Evolutionary conservation across 2,113 vertebrate genomes (phyloP).

Genomic region (Empidonax traillii): DNA sequence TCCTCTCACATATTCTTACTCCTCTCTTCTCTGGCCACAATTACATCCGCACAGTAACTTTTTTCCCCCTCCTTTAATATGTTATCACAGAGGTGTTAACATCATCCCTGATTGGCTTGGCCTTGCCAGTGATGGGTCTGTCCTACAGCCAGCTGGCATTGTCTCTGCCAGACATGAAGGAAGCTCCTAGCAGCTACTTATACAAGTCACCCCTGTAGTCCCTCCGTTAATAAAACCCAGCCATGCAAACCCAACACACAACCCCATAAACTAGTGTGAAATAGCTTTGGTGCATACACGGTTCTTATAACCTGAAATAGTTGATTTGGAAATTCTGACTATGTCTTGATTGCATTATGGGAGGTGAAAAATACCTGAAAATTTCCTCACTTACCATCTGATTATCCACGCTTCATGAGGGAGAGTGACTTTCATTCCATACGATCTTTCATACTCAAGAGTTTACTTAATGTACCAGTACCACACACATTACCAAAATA

Average conservation of each 20-base stretch:
- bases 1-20: not conserved
- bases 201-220: not conserved
- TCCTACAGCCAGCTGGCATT: not conserved
- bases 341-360: not conserved
- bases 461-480: not conserved
- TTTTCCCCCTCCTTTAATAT: not conserved
- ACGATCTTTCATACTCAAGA: not conserved
- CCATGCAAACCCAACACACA: not conserved
- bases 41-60: not conserved
- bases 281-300: not conserved
- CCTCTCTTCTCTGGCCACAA: not conserved
- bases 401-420: not conserved
- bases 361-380: not conserved
- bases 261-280: not conserved
- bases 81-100: not conserved
- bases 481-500: slow-evolving; percentile 23
- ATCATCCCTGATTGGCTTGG: not conserved
- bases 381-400: not conserved
- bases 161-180: not conserved
- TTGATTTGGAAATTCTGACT: not conserved
- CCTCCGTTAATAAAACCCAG: not conserved
- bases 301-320: not conserved
- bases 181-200: not conserved
- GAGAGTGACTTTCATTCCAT: not conserved
- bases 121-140: too few relatives aligned